Base-by-base conservation (phyloP, 1,140 invertebrate species). In the Drosophila orena region DNA sequence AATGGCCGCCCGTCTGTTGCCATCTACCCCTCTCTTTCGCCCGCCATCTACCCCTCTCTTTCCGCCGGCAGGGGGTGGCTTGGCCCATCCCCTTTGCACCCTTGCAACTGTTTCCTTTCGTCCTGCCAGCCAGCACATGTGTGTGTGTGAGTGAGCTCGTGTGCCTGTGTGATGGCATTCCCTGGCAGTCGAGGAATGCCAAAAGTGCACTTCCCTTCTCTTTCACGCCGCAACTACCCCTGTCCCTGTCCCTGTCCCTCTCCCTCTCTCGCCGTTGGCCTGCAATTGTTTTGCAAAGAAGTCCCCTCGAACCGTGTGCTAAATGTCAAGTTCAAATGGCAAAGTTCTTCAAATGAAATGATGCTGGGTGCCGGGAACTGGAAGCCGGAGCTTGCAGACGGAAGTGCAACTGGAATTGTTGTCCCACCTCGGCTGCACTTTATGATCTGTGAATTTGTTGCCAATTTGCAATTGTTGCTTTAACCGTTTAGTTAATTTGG, bases 301-400 rank as follows among this genome's bases (percentile, higher is more conserved):
- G 83, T 88, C 83, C 79, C 84, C 76, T 77, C 79, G 83, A 89
- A 84, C 84, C 83, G 83, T 89, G 85, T 89, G 84, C 79, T 89
- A 89, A 89, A 89, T 89, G 84, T 89, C 84, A 89, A 89, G 84
- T 89, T 89, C 84, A 89, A 89, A 89, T 89, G 84, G 76, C 85
- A 89, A 89, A 89, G 84, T 89, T 89, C 85, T 83, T 89, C 77
- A 89, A 89, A 89, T 79, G 69, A 83, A 83, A 85, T 89, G 84
- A 86, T 89, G 83, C 83, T 86, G 68, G 62, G 37, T 89, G 83
- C 84, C 88, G 68, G 54, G 37, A 61, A 62, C 38, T 56, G 69
- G 64, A 5, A 46, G 49, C 35, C 20, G 42, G 68, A 71, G 47
- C 24, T 59, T 71, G 38, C 17, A 72, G 68, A 74, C 74, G 60